phyloP scores from a whole-genome alignment of 2,113 vertebrate genomes.

The Astur gentilis region DNA sequence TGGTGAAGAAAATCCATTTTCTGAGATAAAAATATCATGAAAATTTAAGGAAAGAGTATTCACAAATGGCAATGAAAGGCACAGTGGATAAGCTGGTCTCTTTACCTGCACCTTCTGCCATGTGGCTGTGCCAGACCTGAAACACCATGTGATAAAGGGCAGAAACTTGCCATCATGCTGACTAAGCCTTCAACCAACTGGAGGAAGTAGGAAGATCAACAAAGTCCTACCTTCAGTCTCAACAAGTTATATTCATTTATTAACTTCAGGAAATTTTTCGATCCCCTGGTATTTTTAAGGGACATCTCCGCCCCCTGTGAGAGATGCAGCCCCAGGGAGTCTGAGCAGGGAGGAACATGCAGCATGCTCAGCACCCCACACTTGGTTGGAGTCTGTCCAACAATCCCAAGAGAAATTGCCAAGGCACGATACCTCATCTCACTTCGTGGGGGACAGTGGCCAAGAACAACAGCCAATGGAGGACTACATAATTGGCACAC shows the following conservation, averaged over 20 bases:
- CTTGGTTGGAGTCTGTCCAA: not conserved
- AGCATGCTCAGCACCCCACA: fast-evolving
- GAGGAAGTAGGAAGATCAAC: not conserved
- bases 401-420: not conserved
- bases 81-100: not conserved
- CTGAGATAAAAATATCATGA: not conserved
- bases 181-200: not conserved
- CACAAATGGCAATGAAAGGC: not conserved
- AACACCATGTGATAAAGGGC: not conserved
- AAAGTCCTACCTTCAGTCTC: not conserved
- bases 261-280: not conserved
- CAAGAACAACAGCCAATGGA: not conserved
- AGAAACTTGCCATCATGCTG: not conserved
- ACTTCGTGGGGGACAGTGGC: fast-evolving
- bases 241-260: not conserved
- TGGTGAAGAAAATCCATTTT: not conserved
- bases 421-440: not conserved
- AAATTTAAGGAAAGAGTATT: not conserved
- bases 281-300: not conserved
- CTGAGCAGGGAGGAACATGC: not conserved
- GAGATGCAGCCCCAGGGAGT: not conserved
- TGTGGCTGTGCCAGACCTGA: not conserved
- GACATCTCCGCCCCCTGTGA: not conserved
- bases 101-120: not conserved
- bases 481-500: not conserved